Percentiles rank a stretch among this genome's conserved stretches.
Conservation (phyloP, 2,797 vertebrate genomes). For the Neosilurus mollespiculum region DNA sequence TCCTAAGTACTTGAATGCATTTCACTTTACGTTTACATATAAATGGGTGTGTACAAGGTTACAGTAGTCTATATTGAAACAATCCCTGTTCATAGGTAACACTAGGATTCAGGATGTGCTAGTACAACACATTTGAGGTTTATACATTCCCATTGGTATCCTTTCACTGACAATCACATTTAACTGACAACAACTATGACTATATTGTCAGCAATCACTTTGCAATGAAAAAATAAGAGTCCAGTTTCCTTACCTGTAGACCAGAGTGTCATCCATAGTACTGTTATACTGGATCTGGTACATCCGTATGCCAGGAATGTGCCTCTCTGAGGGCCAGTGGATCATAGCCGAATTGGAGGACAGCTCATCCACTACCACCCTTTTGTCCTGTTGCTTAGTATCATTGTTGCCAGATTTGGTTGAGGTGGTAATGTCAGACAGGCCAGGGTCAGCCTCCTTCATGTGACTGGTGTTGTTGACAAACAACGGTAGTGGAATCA, state of each 20-base stretch:
- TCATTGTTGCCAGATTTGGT: constrained; percentile 85
- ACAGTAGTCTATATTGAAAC: not conserved
- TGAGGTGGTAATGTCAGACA: constrained; percentile 90
- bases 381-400: constrained; percentile 78
- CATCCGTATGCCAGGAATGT: constrained; percentile 90
- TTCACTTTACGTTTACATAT: no score
- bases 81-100: not conserved
- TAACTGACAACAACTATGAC: not conserved
- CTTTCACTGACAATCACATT: no score
- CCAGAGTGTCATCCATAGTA: constrained; percentile 86
- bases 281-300: constrained; percentile 98
- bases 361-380: constrained; percentile 82
- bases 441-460: constrained; percentile 81
- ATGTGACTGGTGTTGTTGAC: constrained; percentile 84
- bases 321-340: constrained; percentile 88
- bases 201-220: not conserved
- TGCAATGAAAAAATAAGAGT: not conserved
- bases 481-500: constrained; percentile 86
- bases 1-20: no score
- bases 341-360: constrained; percentile 87
- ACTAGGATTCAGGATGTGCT: not conserved
- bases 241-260: constrained; percentile 83
- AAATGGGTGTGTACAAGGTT: no score
- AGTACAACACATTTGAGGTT: not conserved
- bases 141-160: not conserved